Evolutionary conservation across 2,888 invertebrate species (phyloP), one percentile per base, ranked within the genome.

Genomic region (Idaea biselata): DNA sequence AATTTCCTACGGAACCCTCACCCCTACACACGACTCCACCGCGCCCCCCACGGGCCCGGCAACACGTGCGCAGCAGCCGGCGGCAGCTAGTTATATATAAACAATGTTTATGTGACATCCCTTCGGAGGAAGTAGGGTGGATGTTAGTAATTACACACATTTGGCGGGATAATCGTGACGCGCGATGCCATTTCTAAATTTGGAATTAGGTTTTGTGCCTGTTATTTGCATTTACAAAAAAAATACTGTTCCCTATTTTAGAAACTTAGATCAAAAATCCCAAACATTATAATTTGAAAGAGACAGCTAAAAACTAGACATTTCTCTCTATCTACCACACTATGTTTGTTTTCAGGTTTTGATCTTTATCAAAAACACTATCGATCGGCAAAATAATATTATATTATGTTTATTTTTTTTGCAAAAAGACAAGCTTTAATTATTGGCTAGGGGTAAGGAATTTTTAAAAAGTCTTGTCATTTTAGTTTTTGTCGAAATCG

Each of bases 31-130:
- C 32, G 18, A 54, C 68, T 68, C 66, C 70, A 66, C 64, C 62
- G 61, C 58, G 63, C 64, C 18, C 60, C 17, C 55, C 69, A 70
- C 65, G 68, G n/a, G 69, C 70, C 18, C 31, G 18, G 58, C 59
- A 61, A 67, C 73, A 72, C 72, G 72, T 72, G 73, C 71, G 71
- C 61, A 33, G 64, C 73, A 73, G 64, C 71, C 69, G 73, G 69
- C 68, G 60, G 2, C 8, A 11, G 61, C 66, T 69, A 72, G 56
- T 18, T 55, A 18, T 69, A 69, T 72, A 61, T 63, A 55, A 55
- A 17, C 5, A 1, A 55, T 55, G 55, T 55, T 55, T 55, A 17
- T 55, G 3, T 55, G n/a, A 6, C 17, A 55, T 17, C 55, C 55
- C 55, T 55, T 6, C 6, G 6, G 17, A 17, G 55, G 17, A 16